phyloP scores from a whole-genome alignment of 2,888 invertebrate species.

The Drosophila mulleri region DNA sequence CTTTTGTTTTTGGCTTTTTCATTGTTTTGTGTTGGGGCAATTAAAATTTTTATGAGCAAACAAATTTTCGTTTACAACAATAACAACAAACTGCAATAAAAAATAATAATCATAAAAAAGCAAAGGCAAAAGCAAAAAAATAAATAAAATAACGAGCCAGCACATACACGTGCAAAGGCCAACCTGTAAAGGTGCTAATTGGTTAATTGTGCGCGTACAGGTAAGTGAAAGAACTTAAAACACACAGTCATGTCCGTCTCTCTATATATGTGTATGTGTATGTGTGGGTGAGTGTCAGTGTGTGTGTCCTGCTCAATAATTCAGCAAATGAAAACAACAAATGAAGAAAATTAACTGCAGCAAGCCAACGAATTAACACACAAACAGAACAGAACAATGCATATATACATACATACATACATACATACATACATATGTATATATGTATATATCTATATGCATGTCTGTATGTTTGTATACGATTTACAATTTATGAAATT shows the following conservation, averaged over 20 bases:
- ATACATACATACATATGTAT: background rate
- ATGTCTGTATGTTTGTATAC: too few relatives aligned
- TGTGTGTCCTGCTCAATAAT: conserved; percentile 47
- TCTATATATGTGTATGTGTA: background rate
- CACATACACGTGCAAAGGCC: conserved; percentile 19
- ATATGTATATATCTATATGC: too few relatives aligned
- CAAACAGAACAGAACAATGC: background rate
- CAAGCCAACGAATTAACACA: background rate
- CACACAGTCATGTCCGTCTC: background rate
- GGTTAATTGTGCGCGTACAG: conserved; percentile 67
- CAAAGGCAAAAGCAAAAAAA: background rate
- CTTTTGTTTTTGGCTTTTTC: conserved; percentile 38
- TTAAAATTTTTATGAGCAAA: conserved; percentile 80
- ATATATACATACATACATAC: background rate
- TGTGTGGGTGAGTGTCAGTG: background rate
- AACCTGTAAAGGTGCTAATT: conserved; percentile 68
- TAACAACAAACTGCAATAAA: conserved; percentile 59
- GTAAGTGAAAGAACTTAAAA: conserved; percentile 20
- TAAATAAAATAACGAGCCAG: conserved; percentile 32
- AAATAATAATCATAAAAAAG: conserved; percentile 60
- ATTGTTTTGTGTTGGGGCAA: conserved; percentile 73
- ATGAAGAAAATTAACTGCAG: background rate
- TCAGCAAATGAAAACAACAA: conserved; percentile 37
- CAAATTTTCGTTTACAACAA: conserved; percentile 75
- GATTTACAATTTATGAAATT: background rate